These are phyloP conservation scores for Oxytorus armatus DNA, from an alignment of 2,888 invertebrate species.

Conservation along the genomic window DNA sequence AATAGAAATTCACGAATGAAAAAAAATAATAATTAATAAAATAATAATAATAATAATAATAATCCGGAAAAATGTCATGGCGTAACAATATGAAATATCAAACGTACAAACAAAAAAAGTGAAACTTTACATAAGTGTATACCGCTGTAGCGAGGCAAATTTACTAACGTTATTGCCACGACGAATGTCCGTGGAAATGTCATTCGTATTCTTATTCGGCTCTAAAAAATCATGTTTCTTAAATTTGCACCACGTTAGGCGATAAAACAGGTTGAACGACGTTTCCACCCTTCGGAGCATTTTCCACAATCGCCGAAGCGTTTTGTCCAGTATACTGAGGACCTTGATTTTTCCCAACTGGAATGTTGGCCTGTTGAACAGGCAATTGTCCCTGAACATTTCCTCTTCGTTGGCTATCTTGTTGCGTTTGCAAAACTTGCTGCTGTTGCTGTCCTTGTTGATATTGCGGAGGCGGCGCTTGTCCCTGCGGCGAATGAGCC, in stretches of 20 bases:
- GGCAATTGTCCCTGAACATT: conserved; percentile 66
- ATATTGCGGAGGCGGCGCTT: conserved; percentile 71
- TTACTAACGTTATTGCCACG: no score
- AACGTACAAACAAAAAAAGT: no score
- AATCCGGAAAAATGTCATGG: no score
- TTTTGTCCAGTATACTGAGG: conserved; percentile 71
- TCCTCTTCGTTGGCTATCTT: conserved; percentile 19
- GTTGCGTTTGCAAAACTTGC: not conserved
- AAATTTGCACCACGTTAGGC: conserved; percentile 26
- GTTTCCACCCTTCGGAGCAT: not conserved
- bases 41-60: no score
- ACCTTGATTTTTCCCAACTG: conserved; percentile 68
- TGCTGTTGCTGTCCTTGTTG: conserved; percentile 20
- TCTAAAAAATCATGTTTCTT: not conserved
- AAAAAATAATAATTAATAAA: no score
- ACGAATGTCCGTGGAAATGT: no score
- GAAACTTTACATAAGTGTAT: no score
- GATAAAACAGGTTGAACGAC: conserved; percentile 7
- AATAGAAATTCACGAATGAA: no score
- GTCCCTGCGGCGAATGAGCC: conserved; percentile 59
- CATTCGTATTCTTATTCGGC: not conserved
- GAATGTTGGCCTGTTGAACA: conserved; percentile 68
- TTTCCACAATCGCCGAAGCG: not conserved
- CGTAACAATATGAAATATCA: no score
- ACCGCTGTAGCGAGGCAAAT: no score